These are phyloP conservation scores for Serranus cabrilla DNA, from an alignment of 2,797 vertebrate genomes.

Conservation along the genomic window DNA sequence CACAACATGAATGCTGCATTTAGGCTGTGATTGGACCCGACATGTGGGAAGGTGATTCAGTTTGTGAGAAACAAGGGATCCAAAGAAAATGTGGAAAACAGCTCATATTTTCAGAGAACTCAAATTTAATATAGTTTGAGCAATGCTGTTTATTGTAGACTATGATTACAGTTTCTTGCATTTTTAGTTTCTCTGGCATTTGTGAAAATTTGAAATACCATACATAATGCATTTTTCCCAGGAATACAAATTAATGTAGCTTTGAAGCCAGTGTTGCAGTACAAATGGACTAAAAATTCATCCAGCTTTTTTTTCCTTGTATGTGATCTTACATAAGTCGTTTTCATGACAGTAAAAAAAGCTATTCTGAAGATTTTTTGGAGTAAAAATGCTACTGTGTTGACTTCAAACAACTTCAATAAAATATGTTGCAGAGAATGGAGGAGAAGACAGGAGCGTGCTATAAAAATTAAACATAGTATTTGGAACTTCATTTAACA, in stretches of 20 bases:
- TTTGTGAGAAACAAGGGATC: conserved; percentile 7
- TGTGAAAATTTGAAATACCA: conserved; percentile 21
- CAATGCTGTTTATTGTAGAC: conserved; percentile 22
- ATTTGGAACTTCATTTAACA: neutral
- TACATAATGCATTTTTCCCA: conserved; percentile 40
- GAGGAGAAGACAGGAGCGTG: neutral
- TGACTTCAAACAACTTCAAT: conserved; percentile 6
- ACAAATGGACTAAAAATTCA: conserved; percentile 44
- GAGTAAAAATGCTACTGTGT: neutral
- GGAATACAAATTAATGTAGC: conserved; percentile 33
- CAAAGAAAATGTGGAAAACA: conserved; percentile 10
- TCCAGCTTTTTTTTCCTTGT: conserved; percentile 13
- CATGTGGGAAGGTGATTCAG: conserved; percentile 9
- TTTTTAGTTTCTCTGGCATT: conserved; percentile 27
- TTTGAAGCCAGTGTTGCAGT: conserved; percentile 46
- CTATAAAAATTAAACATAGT: neutral
- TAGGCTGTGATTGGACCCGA: conserved; percentile 6
- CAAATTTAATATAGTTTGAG: neutral
- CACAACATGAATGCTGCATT: neutral
- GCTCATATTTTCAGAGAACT: neutral
- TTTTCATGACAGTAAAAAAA: neutral
- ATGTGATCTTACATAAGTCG: neutral
- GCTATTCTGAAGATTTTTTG: neutral
- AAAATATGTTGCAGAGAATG: neutral
- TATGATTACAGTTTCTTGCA: conserved; percentile 19